Evolutionary conservation across 2,797 vertebrate genomes (phyloP).

Genomic region (Simalia tracyae): DNA sequence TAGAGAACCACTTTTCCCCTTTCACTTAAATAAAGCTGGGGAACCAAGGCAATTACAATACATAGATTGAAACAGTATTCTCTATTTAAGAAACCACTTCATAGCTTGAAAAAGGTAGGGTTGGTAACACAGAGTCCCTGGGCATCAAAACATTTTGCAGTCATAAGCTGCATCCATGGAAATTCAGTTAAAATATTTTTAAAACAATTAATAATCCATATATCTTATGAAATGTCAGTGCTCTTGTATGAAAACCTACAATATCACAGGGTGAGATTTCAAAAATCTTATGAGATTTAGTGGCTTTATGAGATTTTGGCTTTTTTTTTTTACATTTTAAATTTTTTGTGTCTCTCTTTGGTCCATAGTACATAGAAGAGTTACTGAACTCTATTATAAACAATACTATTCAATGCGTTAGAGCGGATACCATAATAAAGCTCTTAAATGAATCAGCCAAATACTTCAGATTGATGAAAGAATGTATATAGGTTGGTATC

Average conservation of each 20-base stretch:
- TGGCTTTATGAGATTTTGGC: background rate
- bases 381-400: constrained; percentile 45
- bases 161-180: background rate
- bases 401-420: constrained; percentile 32
- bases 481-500: constrained; percentile 32
- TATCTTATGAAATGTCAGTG: background rate
- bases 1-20: background rate
- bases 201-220: background rate
- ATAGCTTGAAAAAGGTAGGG: constrained; percentile 22
- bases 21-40: background rate
- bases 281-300: background rate
- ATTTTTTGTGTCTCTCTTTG: background rate
- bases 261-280: background rate
- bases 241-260: background rate
- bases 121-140: background rate
- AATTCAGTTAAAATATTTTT: background rate
- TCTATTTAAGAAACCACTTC: constrained; percentile 20
- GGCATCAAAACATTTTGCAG: background rate
- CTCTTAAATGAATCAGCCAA: constrained; percentile 38
- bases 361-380: constrained; percentile 6
- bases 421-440: constrained; percentile 36
- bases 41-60: constrained; percentile 41
- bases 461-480: constrained; percentile 11
- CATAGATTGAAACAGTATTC: constrained; percentile 31
- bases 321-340: background rate